Evolutionary conservation across 37 sponge, comb jelly and placozoan genomes (phyloP).

Genomic region (Cladorhizidae sp.): DNA sequence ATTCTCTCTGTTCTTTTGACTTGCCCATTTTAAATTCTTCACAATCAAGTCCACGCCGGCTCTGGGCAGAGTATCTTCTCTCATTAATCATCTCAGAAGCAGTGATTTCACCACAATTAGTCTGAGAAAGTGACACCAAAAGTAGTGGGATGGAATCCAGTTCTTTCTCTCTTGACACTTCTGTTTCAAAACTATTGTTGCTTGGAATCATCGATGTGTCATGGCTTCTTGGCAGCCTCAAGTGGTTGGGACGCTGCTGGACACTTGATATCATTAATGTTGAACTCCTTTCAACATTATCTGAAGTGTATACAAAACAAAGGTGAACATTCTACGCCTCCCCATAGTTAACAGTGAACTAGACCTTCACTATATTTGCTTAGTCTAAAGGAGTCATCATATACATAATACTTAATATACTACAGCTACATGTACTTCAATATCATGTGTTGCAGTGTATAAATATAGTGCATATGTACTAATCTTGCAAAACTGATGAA

Average conservation of each 20-base stretch:
- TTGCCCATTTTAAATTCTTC: too few species aligned
- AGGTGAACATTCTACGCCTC: neutral
- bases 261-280: neutral
- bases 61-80: too few species aligned
- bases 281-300: neutral
- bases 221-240: neutral
- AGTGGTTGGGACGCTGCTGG: neutral
- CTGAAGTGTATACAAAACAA: constrained; percentile 5
- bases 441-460: too few species aligned
- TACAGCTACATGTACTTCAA: neutral
- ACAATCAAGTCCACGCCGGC: too few species aligned
- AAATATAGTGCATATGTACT: too few species aligned
- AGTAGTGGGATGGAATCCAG: too few species aligned
- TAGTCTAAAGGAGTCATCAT: neutral
- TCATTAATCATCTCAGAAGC: too few species aligned
- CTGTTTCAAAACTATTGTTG: neutral
- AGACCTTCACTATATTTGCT: too few species aligned
- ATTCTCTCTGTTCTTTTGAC: too few species aligned
- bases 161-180: neutral
- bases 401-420: neutral
- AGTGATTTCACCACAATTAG: too few species aligned
- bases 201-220: neutral
- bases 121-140: too few species aligned
- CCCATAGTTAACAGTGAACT: neutral
- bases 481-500: too few species aligned